These are phyloP conservation scores for Lasius platythorax DNA, from an alignment of 2,888 invertebrate genomes.

Conservation along the genomic window DNA sequence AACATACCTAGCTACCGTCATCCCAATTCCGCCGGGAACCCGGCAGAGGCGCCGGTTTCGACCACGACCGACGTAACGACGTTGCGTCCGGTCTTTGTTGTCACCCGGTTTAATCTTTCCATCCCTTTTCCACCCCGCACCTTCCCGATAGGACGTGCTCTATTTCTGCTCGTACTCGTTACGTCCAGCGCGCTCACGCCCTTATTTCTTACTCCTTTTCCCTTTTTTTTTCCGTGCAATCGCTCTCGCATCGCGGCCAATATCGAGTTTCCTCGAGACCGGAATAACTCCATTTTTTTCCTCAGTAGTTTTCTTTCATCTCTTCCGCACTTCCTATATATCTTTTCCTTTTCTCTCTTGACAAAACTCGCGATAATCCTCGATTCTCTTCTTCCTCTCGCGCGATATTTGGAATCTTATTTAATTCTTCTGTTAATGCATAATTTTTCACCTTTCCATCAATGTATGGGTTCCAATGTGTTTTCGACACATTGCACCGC, in stretches of 20 bases:
- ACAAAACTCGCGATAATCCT: neutral
- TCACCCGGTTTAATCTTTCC: conserved; percentile 59
- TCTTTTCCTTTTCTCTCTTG: neutral
- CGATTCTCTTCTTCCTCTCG: neutral
- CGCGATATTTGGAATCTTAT: neutral
- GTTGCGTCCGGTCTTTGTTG: conserved; percentile 29
- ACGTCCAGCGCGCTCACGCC: neutral
- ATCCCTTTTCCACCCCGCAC: neutral
- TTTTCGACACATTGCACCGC: no score
- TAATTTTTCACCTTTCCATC: no score
- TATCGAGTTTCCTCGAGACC: conserved; percentile 32
- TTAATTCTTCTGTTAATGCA: neutral
- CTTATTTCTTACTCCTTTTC: neutral
- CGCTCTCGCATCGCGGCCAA: conserved; percentile 36
- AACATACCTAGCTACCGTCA: neutral
- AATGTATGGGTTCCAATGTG: no score
- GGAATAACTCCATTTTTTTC: conserved; percentile 37
- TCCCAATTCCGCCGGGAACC: conserved; percentile 37
- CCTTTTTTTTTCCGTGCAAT: conserved; percentile 8
- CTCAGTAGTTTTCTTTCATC: conserved; percentile 1
- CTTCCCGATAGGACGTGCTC: conserved; percentile 26
- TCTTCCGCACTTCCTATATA: neutral
- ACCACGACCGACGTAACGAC: conserved; percentile 39
- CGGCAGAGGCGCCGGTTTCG: conserved; percentile 24
- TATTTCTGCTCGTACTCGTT: conserved; percentile 42